Evolutionary conservation across 2,113 vertebrate species (phyloP).

Genomic region (Aldabrachelys gigantea): DNA sequence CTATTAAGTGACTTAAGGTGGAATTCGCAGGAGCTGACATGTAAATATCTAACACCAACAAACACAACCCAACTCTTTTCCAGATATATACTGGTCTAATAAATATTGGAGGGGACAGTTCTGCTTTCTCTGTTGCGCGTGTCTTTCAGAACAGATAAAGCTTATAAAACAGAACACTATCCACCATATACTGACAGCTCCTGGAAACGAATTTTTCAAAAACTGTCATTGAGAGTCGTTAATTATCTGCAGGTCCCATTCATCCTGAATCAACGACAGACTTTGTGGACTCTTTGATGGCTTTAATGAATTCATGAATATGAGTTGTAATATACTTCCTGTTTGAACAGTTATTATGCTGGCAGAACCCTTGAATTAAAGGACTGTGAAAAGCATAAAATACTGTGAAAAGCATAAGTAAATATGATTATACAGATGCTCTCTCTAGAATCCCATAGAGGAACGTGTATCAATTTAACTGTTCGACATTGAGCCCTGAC

Average conservation of each 20-base stretch:
- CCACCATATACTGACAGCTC: constrained; percentile 44
- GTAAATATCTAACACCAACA: constrained; percentile 24
- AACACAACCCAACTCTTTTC: neutral
- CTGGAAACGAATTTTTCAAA: constrained; percentile 56
- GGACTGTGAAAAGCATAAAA: neutral
- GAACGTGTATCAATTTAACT: neutral
- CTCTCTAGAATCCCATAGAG: neutral
- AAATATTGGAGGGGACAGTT: constrained; percentile 55
- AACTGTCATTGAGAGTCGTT: constrained; percentile 67
- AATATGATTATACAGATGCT: neutral
- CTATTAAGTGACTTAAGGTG: constrained; percentile 48
- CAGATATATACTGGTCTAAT: constrained; percentile 53
- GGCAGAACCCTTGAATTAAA: constrained; percentile 55
- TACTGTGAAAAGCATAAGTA: neutral
- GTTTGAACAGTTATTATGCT: constrained; percentile 55
- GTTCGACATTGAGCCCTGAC: neutral
- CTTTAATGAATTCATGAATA: constrained; percentile 68
- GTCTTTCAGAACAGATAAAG: constrained; percentile 57
- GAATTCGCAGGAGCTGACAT: constrained; percentile 37
- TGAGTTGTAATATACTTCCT: constrained; percentile 40
- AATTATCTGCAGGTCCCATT: constrained; percentile 70
- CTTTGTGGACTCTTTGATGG: constrained; percentile 50
- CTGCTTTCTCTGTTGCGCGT: constrained; percentile 19
- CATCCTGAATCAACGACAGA: constrained; percentile 65
- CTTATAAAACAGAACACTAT: constrained; percentile 46